phyloP scores from a whole-genome alignment of 2,113 vertebrate genomes.

The Terrapene triunguis region DNA sequence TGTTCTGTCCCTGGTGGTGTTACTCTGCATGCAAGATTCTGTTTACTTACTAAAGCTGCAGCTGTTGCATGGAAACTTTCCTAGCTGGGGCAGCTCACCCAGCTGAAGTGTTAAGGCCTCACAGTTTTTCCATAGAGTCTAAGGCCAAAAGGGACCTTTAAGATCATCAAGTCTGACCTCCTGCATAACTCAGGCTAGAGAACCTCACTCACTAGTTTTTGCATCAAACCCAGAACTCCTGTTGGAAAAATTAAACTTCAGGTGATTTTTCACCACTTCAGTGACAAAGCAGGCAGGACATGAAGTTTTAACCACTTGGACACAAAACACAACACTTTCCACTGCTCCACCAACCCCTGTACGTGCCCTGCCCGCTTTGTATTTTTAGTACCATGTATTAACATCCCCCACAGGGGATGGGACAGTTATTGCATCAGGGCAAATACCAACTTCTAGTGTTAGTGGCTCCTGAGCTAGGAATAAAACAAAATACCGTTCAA shows the following conservation, averaged over 20 bases:
- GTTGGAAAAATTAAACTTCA: neutral
- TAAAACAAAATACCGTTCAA: neutral
- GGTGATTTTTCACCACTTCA: neutral
- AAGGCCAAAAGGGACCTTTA: neutral
- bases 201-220: neutral
- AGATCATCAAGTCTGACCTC: neutral
- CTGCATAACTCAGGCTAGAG: neutral
- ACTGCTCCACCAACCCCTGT: neutral
- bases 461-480: neutral
- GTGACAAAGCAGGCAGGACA: fast-evolving
- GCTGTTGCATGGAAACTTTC: neutral
- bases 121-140: neutral
- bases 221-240: neutral
- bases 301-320: neutral
- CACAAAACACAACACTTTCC: neutral
- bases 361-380: neutral
- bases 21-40: neutral
- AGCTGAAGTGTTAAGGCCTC: neutral
- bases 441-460: neutral
- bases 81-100: neutral
- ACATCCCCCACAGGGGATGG: neutral
- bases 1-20: neutral
- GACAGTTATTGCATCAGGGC: neutral
- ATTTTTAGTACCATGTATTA: neutral
- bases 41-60: neutral